Evolutionary conservation across 2,888 invertebrate species (phyloP).

Genomic region (Tinea semifulvella): DNA sequence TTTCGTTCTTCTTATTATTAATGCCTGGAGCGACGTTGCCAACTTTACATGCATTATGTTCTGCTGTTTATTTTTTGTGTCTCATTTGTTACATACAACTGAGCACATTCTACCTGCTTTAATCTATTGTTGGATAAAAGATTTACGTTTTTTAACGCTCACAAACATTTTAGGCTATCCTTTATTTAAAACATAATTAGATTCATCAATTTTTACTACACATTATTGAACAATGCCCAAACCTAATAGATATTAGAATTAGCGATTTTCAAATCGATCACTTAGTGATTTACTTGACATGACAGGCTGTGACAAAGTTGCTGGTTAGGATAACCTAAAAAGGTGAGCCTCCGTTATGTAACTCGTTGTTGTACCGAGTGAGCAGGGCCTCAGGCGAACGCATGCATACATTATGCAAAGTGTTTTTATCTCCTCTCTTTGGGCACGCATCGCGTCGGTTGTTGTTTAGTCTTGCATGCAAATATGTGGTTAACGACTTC

Average conservation of each 20-base stretch:
- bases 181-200: too few species aligned
- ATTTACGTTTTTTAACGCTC: neutral
- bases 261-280: too few species aligned
- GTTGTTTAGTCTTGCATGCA: constrained; percentile 33
- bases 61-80: constrained; percentile 22
- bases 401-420: constrained; percentile 44
- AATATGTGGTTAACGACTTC: constrained; percentile 31
- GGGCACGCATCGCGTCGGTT: constrained; percentile 29
- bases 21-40: constrained; percentile 32
- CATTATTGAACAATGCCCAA: too few species aligned
- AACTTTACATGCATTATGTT: constrained; percentile 25
- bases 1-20: constrained; percentile 23
- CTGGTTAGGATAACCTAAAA: constrained; percentile 24
- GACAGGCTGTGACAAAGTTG: too few species aligned
- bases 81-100: constrained; percentile 22
- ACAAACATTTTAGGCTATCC: too few species aligned
- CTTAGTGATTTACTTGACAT: too few species aligned
- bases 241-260: too few species aligned
- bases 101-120: constrained; percentile 23
- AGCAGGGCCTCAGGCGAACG: constrained; percentile 30
- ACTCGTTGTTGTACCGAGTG: constrained; percentile 29
- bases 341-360: constrained; percentile 34
- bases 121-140: constrained; percentile 19
- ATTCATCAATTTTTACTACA: too few species aligned
- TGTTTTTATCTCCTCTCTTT: constrained; percentile 35